A percentile compares a stretch with the other conserved stretches of the same genome.
phyloP scores from a whole-genome alignment of 2,797 vertebrate species.

The Mus caroli region DNA sequence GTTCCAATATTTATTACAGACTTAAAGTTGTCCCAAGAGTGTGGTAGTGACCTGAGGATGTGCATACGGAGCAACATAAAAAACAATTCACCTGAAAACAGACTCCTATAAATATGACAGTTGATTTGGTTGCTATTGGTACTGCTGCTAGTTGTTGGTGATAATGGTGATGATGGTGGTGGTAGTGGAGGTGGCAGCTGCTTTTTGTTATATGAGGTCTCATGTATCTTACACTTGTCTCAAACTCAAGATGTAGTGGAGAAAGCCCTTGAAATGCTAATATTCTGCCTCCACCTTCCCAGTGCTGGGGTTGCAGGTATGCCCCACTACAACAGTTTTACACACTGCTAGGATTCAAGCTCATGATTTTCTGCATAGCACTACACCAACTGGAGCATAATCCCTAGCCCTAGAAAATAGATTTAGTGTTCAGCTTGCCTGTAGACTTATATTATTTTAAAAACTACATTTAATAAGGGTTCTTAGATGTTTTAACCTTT shows the following conservation, averaged over 20 bases:
- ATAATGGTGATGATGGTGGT: background rate
- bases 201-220: background rate
- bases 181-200: background rate
- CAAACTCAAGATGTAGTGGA: background rate
- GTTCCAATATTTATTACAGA: conserved; percentile 18
- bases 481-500: background rate
- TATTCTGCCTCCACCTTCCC: background rate
- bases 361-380: background rate
- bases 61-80: background rate
- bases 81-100: background rate
- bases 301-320: background rate
- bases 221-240: background rate
- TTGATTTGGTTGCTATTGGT: background rate
- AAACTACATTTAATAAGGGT: background rate
- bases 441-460: background rate
- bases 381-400: background rate
- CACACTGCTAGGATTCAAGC: background rate
- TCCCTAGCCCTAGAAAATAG: background rate
- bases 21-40: background rate
- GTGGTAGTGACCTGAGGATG: background rate
- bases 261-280: background rate
- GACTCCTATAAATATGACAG: background rate
- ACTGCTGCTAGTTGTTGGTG: background rate
- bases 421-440: conserved; percentile 31
- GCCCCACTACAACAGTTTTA: background rate